Evolutionary conservation across 2,113 vertebrate species (phyloP).

Genomic region (Hiodon alosoides): DNA sequence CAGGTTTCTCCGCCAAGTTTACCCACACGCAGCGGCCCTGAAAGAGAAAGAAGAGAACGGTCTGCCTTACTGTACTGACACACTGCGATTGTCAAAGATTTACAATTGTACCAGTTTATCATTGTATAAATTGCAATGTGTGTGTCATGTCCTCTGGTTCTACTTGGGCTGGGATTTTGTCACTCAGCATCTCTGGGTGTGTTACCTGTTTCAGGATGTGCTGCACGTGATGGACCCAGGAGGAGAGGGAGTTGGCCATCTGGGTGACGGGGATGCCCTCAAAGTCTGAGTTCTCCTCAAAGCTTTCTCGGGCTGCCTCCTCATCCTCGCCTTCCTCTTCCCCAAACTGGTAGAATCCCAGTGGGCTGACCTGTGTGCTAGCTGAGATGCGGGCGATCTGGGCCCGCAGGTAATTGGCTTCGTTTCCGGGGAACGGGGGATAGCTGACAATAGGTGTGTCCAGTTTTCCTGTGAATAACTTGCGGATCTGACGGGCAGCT

Average conservation of each 20-base stretch:
- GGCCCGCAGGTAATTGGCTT: constrained; percentile 83
- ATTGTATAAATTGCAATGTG: too few relatives aligned
- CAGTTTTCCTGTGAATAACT: constrained; percentile 81
- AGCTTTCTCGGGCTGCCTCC: constrained; percentile 54
- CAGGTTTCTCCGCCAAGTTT: constrained; percentile 69
- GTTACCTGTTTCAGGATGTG: constrained; percentile 84
- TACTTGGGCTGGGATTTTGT: too few relatives aligned
- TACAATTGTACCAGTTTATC: too few relatives aligned
- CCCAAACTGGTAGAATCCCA: constrained; percentile 77
- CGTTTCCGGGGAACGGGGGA: constrained; percentile 88
- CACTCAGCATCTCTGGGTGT: neutral
- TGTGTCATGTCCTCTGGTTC: too few relatives aligned
- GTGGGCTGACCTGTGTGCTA: constrained; percentile 82
- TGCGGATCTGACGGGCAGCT: constrained; percentile 74
- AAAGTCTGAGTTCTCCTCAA: constrained; percentile 82
- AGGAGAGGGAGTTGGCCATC: constrained; percentile 71
- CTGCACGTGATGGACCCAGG: constrained; percentile 84
- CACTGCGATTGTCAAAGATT: too few relatives aligned
- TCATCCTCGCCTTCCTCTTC: constrained; percentile 84
- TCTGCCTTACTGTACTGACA: neutral
- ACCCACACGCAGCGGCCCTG: constrained; percentile 89
- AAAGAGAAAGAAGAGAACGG: neutral
- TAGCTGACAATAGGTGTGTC: constrained; percentile 74
- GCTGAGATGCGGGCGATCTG: constrained; percentile 94
- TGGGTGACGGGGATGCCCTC: constrained; percentile 70